Base-by-base conservation (phyloP, 2,888 invertebrate genomes). In the Schizaphis graminum region DNA sequence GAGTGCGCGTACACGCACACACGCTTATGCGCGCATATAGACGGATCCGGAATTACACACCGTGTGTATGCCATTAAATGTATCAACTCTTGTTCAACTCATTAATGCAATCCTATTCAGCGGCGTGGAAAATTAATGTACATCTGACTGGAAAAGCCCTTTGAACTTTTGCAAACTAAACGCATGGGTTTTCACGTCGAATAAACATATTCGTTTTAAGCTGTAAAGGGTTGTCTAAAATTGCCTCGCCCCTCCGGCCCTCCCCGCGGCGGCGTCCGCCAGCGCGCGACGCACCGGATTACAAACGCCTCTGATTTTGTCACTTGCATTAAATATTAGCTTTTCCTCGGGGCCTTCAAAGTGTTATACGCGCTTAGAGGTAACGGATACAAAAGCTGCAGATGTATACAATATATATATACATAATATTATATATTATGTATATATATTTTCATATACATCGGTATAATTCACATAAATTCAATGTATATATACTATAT, bases 41-140 rank as follows among this genome's bases (percentile, higher is more conserved):
- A 93, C 5, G 93, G 89, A 84, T 89, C 56, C 92, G 89, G 57
- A 85, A 93, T 93, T 89, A 89, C 57, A 85, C 87, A 49, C 88
- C 57, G 89, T 57, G 93, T 84, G 89, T 93, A 89, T 85, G 89
- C 93, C 93, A 93, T 93, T 93, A 93, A 93, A 93, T 47, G 93
- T 93, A 93, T 93, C 93, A 93, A 93, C 93, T 93, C 93, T 93
- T 93, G 93, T 94, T 94, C 93, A 94, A 94, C 93, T 90, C 93
- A 90, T 94, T 90, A 90, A 93, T 90, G 93, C 93, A 90, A 93
- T 93, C 93, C 93, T 85, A 90, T 93, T 93, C 93, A 93, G 93
- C 93, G 93, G 93, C 93, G 93, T 93, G 93, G 93, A 93, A 93
- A 93, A 93, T 93, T 93, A 93, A 93, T 93, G 93, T 93, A 93